Percentiles rank a stretch among this genome's conserved stretches.
Evolutionary conservation across 92 coral and sea anemone genomes (phyloP).

Genomic region (Bergia sp.): DNA sequence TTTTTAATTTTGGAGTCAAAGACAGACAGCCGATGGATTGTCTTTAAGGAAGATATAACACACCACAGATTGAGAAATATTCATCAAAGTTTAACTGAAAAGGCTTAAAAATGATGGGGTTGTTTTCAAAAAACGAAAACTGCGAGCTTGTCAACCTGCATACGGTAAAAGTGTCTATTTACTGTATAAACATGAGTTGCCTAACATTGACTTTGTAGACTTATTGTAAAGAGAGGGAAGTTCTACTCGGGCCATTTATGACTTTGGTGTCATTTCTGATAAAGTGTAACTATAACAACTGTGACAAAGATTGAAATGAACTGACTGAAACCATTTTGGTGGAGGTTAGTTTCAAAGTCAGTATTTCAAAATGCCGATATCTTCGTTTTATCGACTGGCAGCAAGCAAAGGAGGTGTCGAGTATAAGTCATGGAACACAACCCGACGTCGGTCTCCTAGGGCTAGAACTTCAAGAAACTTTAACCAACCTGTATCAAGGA

Average conservation of each 20-base stretch:
- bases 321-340: not conserved
- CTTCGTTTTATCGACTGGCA: slow-evolving; percentile 72
- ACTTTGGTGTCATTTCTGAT: not conserved
- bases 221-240: not conserved
- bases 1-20: not conserved
- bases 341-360: not conserved
- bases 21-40: not conserved
- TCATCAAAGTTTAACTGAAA: no score
- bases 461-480: not conserved
- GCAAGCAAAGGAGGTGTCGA: not conserved
- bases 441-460: not conserved
- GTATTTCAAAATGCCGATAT: slow-evolving; percentile 77
- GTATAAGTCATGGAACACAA: slow-evolving; percentile 25
- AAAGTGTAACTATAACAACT: not conserved
- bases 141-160: not conserved
- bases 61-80: not conserved
- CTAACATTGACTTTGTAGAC: not conserved
- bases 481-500: not conserved
- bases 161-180: not conserved
- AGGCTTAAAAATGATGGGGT: not conserved
- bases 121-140: not conserved
- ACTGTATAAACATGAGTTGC: not conserved
- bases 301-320: not conserved
- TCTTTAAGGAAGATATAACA: not conserved
- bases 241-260: not conserved